Evolutionary conservation across 2,797 vertebrate genomes (phyloP), one percentile per base, ranked within the genome.

Genomic region (Hyperoplus lanceolatus): DNA sequence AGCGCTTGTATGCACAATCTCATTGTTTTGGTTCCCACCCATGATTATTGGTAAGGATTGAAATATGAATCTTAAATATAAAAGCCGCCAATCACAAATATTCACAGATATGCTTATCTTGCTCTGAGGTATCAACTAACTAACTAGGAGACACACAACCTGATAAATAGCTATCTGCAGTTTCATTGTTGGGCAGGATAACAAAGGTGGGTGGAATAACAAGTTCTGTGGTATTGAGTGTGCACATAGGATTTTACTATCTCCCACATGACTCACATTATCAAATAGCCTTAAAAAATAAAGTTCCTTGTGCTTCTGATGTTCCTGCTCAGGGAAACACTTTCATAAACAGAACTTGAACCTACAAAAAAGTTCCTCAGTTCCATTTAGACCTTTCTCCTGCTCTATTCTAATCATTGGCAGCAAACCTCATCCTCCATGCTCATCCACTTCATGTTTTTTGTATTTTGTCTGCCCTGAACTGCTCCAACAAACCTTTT

Each of bases 401-500:
- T 78, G 45, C 50, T 45, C 65, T 57, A 29, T 56, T 62, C 64
- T 65, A 81, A 56, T 83, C n/a, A 16, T 77, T 80, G 51, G 58
- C 59, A 18, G 57, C 76, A 61, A 80, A 73, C 68, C 51, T 69
- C 51, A 42, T 65, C 9, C 70, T 71, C 60, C 49, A 49, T 45
- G 51, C 71, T 81, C 62, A 71, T 71, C 58, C 64, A 15, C 10
- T 77, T 81, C 75, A 69, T 64, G 63, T 56, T 75, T 81, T 62
- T 66, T n/a, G 39, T 79, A 79, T 81, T 87, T 90, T 82, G 76
- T 84, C 70, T 16, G 68, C 63, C 29, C 72, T 79, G 48, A 76
- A 67, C 42, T 78, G 73, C 62, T 73, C 56, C 45, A 51, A 49
- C 75, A 80, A 82, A 74, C 62, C 84, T 66, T 83, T 84, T 83